A percentile compares a stretch with the other conserved stretches of the same genome.
Evolutionary conservation across 2,113 vertebrate species (phyloP).

Genomic region (Antigone vipio): DNA sequence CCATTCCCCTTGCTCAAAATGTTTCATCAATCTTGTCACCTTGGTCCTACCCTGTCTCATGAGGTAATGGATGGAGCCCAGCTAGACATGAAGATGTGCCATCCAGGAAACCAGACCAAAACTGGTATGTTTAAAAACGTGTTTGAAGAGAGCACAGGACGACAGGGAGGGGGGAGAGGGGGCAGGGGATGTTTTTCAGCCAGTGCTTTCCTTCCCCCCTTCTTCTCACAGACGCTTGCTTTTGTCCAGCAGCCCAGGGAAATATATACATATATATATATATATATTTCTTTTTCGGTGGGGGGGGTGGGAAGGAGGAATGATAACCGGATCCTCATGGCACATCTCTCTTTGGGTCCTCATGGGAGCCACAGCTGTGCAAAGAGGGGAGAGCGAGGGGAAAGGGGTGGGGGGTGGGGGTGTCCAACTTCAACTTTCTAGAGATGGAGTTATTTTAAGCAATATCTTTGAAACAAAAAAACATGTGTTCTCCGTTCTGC

Average conservation of each 20-base stretch:
- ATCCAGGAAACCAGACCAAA: slow-evolving; percentile 66
- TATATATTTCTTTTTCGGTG: too few species aligned
- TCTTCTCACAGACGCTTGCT: slow-evolving; percentile 4
- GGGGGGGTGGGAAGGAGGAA: background rate
- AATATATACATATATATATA: background rate
- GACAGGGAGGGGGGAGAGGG: background rate
- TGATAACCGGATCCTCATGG: background rate
- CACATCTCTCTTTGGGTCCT: background rate
- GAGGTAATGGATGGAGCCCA: slow-evolving; percentile 45
- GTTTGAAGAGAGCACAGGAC: slow-evolving; percentile 25
- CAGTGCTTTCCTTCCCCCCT: background rate
- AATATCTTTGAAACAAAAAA: slow-evolving; percentile 68
- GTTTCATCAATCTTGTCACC: slow-evolving; percentile 40
- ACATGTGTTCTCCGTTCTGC: slow-evolving; percentile 59
- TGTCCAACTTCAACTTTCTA: slow-evolving; percentile 63
- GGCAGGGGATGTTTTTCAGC: slow-evolving; percentile 17
- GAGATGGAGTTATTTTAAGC: slow-evolving; percentile 72
- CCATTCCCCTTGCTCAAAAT: background rate
- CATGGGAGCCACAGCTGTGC: background rate
- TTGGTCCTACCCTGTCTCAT: slow-evolving; percentile 30
- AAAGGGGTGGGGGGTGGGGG: background rate
- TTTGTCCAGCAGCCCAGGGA: background rate
- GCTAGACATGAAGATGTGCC: slow-evolving; percentile 55
- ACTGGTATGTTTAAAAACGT: slow-evolving; percentile 41
- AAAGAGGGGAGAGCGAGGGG: background rate